Base-by-base conservation (phyloP, 2,113 vertebrate genomes). In the Pseudolaguvia tuberculata region DNA sequence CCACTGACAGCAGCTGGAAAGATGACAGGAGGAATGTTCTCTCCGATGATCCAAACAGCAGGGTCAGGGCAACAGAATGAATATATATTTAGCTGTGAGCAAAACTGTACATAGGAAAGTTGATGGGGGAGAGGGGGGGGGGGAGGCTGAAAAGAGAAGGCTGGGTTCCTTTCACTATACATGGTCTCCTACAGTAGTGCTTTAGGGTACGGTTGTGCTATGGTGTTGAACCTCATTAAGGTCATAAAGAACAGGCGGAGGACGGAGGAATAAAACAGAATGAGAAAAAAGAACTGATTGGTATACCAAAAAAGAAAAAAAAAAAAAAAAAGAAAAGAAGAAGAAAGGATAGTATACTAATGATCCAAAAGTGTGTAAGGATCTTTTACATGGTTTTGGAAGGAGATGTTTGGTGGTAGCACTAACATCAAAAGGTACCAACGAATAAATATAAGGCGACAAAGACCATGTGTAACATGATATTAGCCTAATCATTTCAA, bases 61-160 rank as follows among this genome's bases (percentile, higher is more conserved):
- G 75, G 66, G 58, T 23, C 15, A 7, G 18, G 48, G 56, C 56
- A 39, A 61, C 75, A 70, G 47, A 76, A 52, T 59, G 56, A 39
- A 76, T 58, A 74, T 58, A 74, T 74, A 52, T 75, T 48, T 75
- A 61, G 66, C 75, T 76, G 47, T 52, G 31, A 56, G 75, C 21
- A 70, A 70, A 76, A 52, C 55, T 25, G 31, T 50, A 31, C 68
- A 42, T 48, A 13, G 23, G 25, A 17, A 66, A 47, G 42, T 63
- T 42, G 4, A 66, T 0, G 14, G 7, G 42, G 31, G 11, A 14
- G 12, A 18, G 67, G 61, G 23, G 35, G 29, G n/a, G 23, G n/a
- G 53, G 12, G 20, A 29, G 56, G n/a, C 23, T n/a, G 56, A 45
- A 42, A n/a, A 51, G 45, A 66, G 35, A 35, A 51, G 42, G n/a